Conservation (phyloP, 2,797 vertebrate species). For the Anabas testudineus region DNA sequence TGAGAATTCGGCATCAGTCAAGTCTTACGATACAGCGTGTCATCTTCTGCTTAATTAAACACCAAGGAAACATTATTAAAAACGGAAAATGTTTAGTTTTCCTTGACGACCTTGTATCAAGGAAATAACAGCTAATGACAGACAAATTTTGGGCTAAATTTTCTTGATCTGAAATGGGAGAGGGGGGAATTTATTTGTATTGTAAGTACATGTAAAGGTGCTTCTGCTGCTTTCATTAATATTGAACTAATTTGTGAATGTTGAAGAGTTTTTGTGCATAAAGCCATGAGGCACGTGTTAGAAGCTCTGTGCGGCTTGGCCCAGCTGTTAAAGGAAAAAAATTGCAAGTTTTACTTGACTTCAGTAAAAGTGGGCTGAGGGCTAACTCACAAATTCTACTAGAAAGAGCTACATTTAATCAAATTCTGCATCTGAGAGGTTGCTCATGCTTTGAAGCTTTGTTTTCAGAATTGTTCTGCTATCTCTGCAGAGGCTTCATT, state of each 20-base stretch:
- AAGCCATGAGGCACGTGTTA: conserved; percentile 8
- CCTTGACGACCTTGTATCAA: conserved; percentile 30
- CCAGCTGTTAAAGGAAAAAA: neutral
- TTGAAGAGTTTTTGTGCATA: conserved; percentile 16
- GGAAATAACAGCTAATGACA: conserved; percentile 26
- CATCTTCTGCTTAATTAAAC: conserved; percentile 58
- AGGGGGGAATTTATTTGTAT: no score
- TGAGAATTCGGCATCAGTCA: conserved; percentile 24
- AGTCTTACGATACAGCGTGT: conserved; percentile 20
- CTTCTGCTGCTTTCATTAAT: conserved; percentile 3
- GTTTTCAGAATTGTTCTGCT: conserved; percentile 44
- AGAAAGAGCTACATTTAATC: conserved; percentile 30
- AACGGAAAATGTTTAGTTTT: conserved; percentile 26
- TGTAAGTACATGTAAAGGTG: neutral
- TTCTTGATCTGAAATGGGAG: conserved; percentile 24
- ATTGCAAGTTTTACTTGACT: conserved; percentile 20
- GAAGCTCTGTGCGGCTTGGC: neutral
- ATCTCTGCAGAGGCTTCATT: conserved; percentile 90
- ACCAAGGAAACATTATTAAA: conserved; percentile 20
- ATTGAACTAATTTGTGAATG: conserved; percentile 21
- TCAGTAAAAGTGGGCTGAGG: conserved; percentile 8
- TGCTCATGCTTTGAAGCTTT: conserved; percentile 44
- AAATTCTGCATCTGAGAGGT: conserved; percentile 29
- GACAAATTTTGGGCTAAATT: conserved; percentile 2
- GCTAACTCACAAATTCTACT: conserved; percentile 33